A percentile compares a stretch with the other conserved stretches of the same genome.
phyloP scores from a whole-genome alignment of 2,113 vertebrate species.

The Menidia beryllina region DNA sequence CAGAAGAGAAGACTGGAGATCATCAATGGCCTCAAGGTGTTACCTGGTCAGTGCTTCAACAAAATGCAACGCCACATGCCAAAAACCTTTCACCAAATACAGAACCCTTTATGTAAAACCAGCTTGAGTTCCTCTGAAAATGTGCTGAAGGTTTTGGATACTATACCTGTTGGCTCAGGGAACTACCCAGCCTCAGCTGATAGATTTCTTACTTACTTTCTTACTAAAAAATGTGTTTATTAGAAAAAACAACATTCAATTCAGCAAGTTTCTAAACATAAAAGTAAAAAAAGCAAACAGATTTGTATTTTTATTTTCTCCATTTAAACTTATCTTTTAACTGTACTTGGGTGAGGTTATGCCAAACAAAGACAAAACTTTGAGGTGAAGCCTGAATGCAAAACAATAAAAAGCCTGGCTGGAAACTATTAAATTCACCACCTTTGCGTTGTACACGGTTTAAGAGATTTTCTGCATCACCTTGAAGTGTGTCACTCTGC shows the following conservation, averaged over 20 bases:
- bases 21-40: conserved; percentile 83
- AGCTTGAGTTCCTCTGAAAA: too few species aligned
- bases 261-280: background rate
- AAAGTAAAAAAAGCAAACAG: background rate
- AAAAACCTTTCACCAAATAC: background rate
- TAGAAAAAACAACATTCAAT: too few species aligned
- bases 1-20: conserved; percentile 92
- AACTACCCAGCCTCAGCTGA: too few species aligned
- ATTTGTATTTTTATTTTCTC: background rate
- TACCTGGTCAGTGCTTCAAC: conserved; percentile 85
- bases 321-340: background rate
- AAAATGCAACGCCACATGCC: background rate
- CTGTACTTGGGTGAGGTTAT: too few species aligned
- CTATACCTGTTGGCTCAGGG: too few species aligned
- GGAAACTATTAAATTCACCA: too few species aligned
- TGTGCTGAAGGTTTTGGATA: too few species aligned
- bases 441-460: background rate
- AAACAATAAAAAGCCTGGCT: too few species aligned
- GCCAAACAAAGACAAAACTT: background rate
- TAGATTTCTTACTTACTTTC: too few species aligned
- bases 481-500: background rate
- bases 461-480: background rate
- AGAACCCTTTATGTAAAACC: background rate
- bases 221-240: too few species aligned
- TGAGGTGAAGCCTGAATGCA: too few species aligned